Percentiles rank a stretch among this genome's conserved stretches.
Conservation (phyloP, 2,797 vertebrate species). For the Oryzias dopingdopingensis region DNA sequence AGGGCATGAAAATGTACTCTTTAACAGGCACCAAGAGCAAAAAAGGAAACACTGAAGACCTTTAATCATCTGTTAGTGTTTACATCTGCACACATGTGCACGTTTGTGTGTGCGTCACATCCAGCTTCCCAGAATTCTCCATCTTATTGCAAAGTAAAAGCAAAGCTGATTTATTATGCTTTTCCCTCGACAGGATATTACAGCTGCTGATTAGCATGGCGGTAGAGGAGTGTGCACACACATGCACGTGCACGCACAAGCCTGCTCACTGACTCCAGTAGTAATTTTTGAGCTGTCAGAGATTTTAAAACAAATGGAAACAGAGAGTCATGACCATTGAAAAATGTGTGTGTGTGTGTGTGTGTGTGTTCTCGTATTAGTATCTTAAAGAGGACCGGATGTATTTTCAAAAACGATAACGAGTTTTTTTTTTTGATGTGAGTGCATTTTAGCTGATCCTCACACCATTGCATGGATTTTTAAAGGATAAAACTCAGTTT, state of each 20-base stretch:
- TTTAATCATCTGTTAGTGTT: background rate
- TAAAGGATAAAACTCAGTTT: too few species aligned
- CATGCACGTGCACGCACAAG: background rate
- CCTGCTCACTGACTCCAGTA: slow-evolving; percentile 5
- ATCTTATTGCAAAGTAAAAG: slow-evolving; percentile 50
- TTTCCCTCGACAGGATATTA: slow-evolving; percentile 55
- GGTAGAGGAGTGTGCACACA: slow-evolving; percentile 6
- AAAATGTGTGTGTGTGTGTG: background rate
- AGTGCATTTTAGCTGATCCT: too few species aligned
- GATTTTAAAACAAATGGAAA: slow-evolving; percentile 14
- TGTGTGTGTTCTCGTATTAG: background rate
- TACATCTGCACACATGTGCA: background rate
- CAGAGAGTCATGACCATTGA: background rate
- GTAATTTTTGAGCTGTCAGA: slow-evolving; percentile 30
- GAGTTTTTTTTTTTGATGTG: too few species aligned
- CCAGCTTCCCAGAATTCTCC: slow-evolving; percentile 25
- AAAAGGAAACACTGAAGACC: too few species aligned
- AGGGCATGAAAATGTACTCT: background rate
- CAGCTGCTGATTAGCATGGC: slow-evolving; percentile 57
- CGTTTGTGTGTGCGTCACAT: slow-evolving; percentile 2
- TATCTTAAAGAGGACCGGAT: too few species aligned
- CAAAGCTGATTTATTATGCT: slow-evolving; percentile 50
- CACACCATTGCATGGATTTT: too few species aligned
- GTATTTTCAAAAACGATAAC: too few species aligned
- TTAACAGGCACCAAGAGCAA: background rate